phyloP scores from a whole-genome alignment of 2,113 vertebrate genomes.

The Spheniscus mendiculus region DNA sequence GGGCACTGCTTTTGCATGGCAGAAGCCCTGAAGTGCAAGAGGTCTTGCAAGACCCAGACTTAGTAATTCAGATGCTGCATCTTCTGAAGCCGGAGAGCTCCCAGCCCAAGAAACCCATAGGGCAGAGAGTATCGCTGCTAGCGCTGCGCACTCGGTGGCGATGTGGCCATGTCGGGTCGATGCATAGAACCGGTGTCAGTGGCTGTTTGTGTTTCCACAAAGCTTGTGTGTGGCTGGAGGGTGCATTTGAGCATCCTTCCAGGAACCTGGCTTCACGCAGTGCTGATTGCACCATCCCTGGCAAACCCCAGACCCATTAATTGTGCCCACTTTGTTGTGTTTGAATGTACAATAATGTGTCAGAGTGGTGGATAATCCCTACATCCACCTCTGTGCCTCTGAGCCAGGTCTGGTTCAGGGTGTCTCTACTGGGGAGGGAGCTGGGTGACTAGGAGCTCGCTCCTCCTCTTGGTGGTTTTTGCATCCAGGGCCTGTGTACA shows the following conservation, averaged over 20 bases:
- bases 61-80: neutral
- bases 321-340: neutral
- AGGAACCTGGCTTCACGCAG: neutral
- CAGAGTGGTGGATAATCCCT: neutral
- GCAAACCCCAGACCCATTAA: neutral
- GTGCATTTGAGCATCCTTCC: neutral
- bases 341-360: neutral
- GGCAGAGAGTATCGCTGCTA: neutral
- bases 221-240: neutral
- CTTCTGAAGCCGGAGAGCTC: neutral
- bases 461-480: neutral
- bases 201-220: neutral
- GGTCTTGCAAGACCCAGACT: neutral
- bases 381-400: neutral
- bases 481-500: neutral
- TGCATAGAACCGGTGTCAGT: rapidly evolving
- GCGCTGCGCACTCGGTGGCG: rapidly evolving
- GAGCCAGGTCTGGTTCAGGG: neutral
- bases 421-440: neutral
- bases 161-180: rapidly evolving
- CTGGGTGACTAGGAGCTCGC: neutral
- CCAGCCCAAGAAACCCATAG: neutral
- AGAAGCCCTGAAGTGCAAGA: neutral
- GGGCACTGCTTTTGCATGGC: neutral
- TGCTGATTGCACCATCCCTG: neutral